Evolutionary conservation across 2,113 vertebrate species (phyloP), one percentile per base, ranked within the genome.

Genomic region (Procavia capensis): DNA sequence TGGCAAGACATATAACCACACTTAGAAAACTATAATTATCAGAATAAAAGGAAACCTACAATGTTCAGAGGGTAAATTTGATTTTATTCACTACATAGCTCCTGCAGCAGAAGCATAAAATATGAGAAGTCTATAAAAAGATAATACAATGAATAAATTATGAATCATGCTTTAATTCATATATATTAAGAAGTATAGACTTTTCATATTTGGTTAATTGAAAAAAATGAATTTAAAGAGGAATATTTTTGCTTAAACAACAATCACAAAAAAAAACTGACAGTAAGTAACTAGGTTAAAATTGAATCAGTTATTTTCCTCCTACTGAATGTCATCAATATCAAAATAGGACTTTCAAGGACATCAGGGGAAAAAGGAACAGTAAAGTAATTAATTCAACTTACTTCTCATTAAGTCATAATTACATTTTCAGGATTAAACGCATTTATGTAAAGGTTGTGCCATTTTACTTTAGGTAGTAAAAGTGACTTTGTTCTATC

Each of bases 321-420:
- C 16, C 54, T 91, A 61, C 36, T 91, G 36, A 95, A 96, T 92
- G 85, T 41, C 72, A 95, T 97, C 97, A 93, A 93, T 98, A 96
- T 91, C 47, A 97, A 94, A 96, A 63, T 88, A 96, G 47, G 66
- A 0, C 63, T 41, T 57, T 97, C 96, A 97, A 98, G 95, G 92
- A 93, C 92, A 97, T 34, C 0, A 45, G 45, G 54, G 1, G 22
- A 0, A 7, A 20, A 91, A 95, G 72, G 88, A 63, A 76, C 0
- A 94, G 78, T 96, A 96, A 95, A 68, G 72, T 45, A 97, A 97
- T 98, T 98, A 98, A 96, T 96, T 90, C 96, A 29, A 43, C 82
- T 97, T 98, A 97, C 34, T 97, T 98, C 95, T 97, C 93, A 95
- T 98, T 98, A 97, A 92, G 2, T 87, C 82, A 96, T 98, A 97